Conservation (phyloP, 2,797 vertebrate species). For the Anas acuta region DNA sequence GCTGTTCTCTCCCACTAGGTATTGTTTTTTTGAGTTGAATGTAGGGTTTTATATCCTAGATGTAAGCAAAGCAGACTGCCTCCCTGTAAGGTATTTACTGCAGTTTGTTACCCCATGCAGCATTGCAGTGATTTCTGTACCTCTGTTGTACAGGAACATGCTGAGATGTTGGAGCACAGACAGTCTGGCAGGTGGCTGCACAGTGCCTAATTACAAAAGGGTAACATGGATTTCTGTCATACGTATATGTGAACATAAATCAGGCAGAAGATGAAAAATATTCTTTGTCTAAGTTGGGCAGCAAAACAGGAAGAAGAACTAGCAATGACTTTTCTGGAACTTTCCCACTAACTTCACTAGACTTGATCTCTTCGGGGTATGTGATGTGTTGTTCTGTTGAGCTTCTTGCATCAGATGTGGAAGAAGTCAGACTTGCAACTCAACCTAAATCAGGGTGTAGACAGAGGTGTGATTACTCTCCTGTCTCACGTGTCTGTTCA, state of each 20-base stretch:
- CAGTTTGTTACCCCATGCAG: neutral
- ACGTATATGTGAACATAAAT: neutral
- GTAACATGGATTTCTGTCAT: neutral
- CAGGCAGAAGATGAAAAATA: neutral
- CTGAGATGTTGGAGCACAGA: conserved; percentile 16
- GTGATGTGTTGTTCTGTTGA: neutral
- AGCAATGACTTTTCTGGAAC: neutral
- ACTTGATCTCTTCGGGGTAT: neutral
- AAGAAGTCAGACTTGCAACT: neutral
- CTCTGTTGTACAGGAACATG: neutral
- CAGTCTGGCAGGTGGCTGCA: conserved; percentile 30
- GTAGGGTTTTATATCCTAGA: neutral
- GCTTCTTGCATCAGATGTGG: neutral
- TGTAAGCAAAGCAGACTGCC: neutral
- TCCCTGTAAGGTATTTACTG: conserved; percentile 4
- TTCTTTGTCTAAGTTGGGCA: neutral
- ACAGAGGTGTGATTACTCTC: neutral
- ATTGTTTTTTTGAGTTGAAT: neutral
- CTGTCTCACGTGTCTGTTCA: neutral
- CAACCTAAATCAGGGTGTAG: neutral
- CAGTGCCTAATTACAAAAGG: conserved; percentile 14
- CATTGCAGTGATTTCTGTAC: neutral
- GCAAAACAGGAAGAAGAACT: neutral
- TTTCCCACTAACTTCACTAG: neutral
- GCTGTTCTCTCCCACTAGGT: neutral